These are phyloP conservation scores for Epizoanthus fatuus DNA, from an alignment of 92 coral and sea anemone species.

Conservation along the genomic window DNA sequence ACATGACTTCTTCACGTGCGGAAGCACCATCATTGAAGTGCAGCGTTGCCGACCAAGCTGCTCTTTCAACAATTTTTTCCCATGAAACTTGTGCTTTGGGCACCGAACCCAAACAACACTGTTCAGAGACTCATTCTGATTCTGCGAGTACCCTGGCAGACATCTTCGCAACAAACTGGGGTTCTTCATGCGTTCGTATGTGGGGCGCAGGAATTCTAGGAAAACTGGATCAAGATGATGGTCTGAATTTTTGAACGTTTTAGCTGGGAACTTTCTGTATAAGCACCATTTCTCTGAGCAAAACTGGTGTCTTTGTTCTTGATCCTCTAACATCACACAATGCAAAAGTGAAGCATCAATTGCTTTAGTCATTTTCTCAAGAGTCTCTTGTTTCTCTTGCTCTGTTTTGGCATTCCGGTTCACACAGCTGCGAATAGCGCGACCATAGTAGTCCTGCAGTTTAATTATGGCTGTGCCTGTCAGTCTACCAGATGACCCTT, in stretches of 20 bases:
- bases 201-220: not conserved
- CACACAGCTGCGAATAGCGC: not conserved
- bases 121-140: not conserved
- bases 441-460: not conserved
- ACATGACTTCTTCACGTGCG: conserved; percentile 40
- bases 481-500: not conserved
- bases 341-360: not conserved
- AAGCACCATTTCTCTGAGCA: not conserved
- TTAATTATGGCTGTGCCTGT: no score
- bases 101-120: conserved; percentile 4
- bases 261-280: not conserved
- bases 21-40: conserved; percentile 49
- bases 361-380: not conserved
- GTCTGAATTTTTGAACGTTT: not conserved
- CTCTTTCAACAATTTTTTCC: conserved; percentile 22
- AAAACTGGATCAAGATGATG: not conserved
- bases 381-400: not conserved
- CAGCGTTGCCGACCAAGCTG: conserved; percentile 39
- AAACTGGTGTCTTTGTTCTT: not conserved
- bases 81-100: conserved; percentile 38
- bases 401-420: not conserved
- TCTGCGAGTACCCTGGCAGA: not conserved
- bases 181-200: not conserved
- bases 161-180: not conserved
- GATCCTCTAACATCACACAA: not conserved